Evolutionary conservation across 1,140 invertebrate genomes (phyloP).

Genomic region (Myzus persicae): DNA sequence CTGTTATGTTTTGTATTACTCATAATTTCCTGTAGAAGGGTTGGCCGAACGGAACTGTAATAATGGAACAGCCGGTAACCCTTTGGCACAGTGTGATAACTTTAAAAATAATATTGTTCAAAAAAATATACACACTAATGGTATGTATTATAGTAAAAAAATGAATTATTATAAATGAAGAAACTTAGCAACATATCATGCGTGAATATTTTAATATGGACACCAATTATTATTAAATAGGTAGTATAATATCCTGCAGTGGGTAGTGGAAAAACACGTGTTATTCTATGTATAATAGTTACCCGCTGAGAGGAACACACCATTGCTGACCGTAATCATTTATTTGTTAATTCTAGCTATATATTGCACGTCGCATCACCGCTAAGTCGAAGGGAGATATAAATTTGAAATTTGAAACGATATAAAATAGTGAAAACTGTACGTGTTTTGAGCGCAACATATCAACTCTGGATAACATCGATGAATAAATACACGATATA

Average conservation of each 20-base stretch:
- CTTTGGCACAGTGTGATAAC: background rate
- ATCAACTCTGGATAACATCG: background rate
- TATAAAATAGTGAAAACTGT: background rate
- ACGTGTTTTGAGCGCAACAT: background rate
- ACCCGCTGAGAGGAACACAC: slow-evolving; percentile 26
- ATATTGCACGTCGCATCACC: background rate
- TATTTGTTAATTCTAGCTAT: background rate
- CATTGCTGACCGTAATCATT: background rate
- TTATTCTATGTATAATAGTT: background rate
- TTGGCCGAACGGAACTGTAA: background rate
- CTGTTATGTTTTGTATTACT: background rate
- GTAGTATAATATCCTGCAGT: background rate
- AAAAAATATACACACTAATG: background rate
- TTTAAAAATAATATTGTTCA: background rate
- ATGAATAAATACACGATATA: background rate
- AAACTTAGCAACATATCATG: background rate
- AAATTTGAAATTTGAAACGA: background rate
- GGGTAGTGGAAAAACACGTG: slow-evolving; percentile 28
- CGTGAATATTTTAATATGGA: background rate
- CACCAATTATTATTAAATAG: background rate
- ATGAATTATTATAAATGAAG: background rate
- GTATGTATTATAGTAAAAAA: background rate
- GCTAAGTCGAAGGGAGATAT: background rate
- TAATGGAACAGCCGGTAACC: background rate
- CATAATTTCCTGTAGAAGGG: background rate